These are phyloP conservation scores for Isichthys henryi DNA, from an alignment of 2,113 vertebrate species.

Conservation along the genomic window DNA sequence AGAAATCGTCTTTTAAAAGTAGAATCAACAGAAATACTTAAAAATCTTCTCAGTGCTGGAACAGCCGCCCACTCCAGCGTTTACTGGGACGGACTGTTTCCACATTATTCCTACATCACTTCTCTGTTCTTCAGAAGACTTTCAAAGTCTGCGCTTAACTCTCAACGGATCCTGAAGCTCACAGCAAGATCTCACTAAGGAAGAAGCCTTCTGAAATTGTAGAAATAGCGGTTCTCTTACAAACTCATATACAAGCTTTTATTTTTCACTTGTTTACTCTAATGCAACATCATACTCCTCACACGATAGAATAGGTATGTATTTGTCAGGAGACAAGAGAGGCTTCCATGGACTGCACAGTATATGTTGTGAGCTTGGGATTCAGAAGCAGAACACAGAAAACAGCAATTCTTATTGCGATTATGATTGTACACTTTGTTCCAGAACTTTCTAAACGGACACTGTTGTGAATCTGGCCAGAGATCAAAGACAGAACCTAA, in stretches of 20 bases:
- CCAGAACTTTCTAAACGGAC: constrained; percentile 19
- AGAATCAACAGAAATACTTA: not conserved
- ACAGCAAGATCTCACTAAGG: not conserved
- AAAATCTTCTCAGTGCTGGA: not conserved
- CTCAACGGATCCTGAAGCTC: not conserved
- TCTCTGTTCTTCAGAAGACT: not conserved
- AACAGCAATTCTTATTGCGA: not conserved
- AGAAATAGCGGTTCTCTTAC: not conserved
- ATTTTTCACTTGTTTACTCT: not conserved
- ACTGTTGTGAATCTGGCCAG: constrained; percentile 57
- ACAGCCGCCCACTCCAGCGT: not conserved
- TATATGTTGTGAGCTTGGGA: not conserved
- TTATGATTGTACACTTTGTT: not conserved
- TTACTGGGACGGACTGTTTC: not conserved
- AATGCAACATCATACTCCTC: not conserved
- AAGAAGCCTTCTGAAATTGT: not conserved
- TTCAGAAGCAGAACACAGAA: not conserved
- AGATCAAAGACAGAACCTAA: constrained; percentile 58
- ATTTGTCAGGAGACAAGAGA: not conserved
- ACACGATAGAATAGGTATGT: not conserved
- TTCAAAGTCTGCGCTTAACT: not conserved
- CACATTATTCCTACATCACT: not conserved
- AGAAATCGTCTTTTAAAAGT: not conserved
- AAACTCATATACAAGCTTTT: not conserved
- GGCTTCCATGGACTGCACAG: not conserved